Evolutionary conservation across 2,888 invertebrate species (phyloP).

Genomic region (Pyrgus malvae): DNA sequence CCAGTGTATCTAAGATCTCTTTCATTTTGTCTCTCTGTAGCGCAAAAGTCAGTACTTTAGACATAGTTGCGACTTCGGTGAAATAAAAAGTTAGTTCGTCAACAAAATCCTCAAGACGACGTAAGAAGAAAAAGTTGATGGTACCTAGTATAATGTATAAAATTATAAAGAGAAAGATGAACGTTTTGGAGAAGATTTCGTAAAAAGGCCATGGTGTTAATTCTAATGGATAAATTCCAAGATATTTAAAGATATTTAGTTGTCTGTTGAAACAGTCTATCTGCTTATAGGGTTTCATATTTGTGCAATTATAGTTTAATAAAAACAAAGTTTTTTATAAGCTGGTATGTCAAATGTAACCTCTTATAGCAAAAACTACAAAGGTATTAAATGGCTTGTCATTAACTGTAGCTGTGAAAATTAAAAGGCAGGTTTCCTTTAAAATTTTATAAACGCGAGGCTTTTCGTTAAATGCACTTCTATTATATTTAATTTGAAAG

Average conservation of each 20-base stretch:
- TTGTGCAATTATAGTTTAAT: no score
- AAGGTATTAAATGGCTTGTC: no score
- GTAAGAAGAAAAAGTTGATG: conserved; percentile 51
- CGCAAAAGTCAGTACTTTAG: conserved; percentile 52
- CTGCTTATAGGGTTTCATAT: conserved; percentile 34
- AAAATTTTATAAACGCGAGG: no score
- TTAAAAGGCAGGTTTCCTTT: no score
- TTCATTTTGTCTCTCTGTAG: conserved; percentile 44
- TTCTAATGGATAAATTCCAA: conserved; percentile 47
- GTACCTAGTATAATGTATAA: conserved; percentile 42
- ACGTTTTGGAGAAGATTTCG: conserved; percentile 42
- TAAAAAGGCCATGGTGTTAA: conserved; percentile 22
- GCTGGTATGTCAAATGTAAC: no score
- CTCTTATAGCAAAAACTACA: no score
- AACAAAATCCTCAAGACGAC: conserved; percentile 48
- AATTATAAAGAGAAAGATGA: conserved; percentile 43
- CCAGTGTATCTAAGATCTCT: conserved; percentile 43
- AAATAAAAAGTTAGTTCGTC: conserved; percentile 58
- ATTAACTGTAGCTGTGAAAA: no score
- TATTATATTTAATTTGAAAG: no score
- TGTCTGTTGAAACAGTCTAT: conserved; percentile 53
- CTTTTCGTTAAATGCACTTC: no score
- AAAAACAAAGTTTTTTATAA: no score
- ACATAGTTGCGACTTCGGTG: conserved; percentile 43
- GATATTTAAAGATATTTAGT: conserved; percentile 49